phyloP scores from a whole-genome alignment of 2,113 vertebrate species.

The Ailurus styani region DNA sequence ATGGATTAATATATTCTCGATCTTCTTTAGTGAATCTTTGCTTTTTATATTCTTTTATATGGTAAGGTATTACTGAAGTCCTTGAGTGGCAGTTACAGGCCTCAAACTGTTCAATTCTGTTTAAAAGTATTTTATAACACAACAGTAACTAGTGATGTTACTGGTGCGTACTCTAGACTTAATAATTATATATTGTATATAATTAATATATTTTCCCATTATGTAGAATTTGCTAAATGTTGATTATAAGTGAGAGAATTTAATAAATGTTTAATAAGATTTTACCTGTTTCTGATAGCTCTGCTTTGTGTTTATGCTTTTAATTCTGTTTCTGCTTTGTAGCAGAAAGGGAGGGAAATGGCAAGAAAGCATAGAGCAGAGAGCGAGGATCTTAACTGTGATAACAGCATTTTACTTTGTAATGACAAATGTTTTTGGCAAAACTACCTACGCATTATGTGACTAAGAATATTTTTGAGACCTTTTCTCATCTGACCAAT shows the following conservation, averaged over 20 bases:
- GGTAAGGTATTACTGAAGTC: neutral
- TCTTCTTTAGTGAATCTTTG: neutral
- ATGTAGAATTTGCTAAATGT: neutral
- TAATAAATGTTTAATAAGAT: neutral
- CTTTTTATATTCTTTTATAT: neutral
- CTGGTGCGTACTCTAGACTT: neutral
- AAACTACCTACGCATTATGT: neutral
- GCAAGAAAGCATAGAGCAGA: neutral
- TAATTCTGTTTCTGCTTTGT: neutral
- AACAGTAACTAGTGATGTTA: neutral
- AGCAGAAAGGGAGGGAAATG: neutral
- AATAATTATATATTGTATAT: neutral
- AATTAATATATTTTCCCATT: neutral
- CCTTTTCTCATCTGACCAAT: neutral
- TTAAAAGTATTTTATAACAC: neutral
- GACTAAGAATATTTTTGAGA: neutral
- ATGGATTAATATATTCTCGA: neutral
- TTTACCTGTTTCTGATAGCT: neutral
- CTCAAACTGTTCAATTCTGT: neutral
- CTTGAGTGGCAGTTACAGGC: neutral
- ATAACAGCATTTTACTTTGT: neutral
- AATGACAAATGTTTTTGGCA: neutral
- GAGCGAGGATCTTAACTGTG: neutral
- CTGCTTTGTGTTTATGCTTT: neutral
- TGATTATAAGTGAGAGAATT: neutral